A percentile compares a stretch with the other conserved stretches of the same genome.
Conservation (phyloP, 2,888 invertebrate genomes). For the Dynastes maya region DNA sequence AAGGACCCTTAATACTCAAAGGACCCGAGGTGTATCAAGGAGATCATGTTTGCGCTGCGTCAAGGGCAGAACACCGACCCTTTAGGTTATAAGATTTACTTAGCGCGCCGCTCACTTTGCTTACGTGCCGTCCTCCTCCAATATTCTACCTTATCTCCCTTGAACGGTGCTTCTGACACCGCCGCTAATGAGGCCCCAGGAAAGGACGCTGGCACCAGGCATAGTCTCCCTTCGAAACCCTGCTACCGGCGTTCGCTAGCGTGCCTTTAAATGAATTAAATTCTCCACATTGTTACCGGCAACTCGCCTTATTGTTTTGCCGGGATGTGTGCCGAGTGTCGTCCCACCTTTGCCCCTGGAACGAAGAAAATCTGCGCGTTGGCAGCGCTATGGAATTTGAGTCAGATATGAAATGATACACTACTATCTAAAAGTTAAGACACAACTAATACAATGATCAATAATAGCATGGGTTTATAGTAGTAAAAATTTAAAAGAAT, state of each 20-base stretch:
- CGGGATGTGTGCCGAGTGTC: background rate
- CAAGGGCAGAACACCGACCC: slow-evolving; percentile 18
- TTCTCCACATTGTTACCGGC: slow-evolving; percentile 44
- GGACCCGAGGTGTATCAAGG: slow-evolving; percentile 37
- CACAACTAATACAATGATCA: no score
- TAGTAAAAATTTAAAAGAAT: no score
- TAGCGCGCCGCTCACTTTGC: slow-evolving; percentile 2
- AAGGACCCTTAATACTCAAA: slow-evolving; percentile 43
- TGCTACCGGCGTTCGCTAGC: background rate
- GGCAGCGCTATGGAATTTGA: background rate
- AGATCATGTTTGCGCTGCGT: slow-evolving; percentile 47
- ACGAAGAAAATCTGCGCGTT: background rate
- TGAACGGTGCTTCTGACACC: background rate
- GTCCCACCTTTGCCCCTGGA: slow-evolving; percentile 6
- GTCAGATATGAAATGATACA: no score
- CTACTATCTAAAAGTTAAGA: no score
- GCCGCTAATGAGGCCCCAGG: slow-evolving; percentile 3
- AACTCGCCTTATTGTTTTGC: slow-evolving; percentile 39
- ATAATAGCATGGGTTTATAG: no score
- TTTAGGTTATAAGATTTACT: slow-evolving; percentile 40
- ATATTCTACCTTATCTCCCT: background rate
- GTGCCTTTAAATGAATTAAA: slow-evolving; percentile 49
- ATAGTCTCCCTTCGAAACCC: background rate
- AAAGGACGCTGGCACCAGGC: background rate
- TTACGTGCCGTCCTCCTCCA: background rate